A percentile compares a stretch with the other conserved stretches of the same genome.
Evolutionary conservation across 53 echinoderm and acorn worm species (phyloP).

Genomic region (Mesocentrotus franciscanus): DNA sequence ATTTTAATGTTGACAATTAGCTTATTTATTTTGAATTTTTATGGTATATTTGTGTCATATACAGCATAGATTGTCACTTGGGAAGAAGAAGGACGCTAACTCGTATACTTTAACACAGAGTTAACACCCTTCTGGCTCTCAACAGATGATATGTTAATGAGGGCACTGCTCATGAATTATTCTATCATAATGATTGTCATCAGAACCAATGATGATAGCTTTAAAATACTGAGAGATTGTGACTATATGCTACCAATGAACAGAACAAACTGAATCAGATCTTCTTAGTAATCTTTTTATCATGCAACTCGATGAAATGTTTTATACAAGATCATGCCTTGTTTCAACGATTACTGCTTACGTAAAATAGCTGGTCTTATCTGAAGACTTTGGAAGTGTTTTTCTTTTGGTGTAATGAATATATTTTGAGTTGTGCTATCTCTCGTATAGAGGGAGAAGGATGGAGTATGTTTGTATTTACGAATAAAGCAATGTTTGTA

Average conservation of each 20-base stretch:
- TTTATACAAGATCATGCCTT: conserved; percentile 61
- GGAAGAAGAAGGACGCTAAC: too few species aligned
- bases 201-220: neutral
- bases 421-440: conserved; percentile 29
- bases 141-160: neutral
- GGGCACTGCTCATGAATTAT: neutral
- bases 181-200: neutral
- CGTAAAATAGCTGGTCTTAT: conserved; percentile 37
- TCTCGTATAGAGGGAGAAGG: neutral
- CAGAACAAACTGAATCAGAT: conserved; percentile 10
- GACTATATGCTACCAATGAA: neutral
- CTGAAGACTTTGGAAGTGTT: neutral
- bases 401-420: conserved; percentile 11
- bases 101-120: neutral
- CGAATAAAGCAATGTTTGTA: conserved; percentile 62
- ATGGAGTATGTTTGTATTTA: conserved; percentile 58
- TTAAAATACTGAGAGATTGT: neutral
- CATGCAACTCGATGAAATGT: conserved; percentile 63
- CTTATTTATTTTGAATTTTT: conserved; percentile 54
- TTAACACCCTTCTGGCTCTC: neutral
- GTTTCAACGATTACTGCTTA: neutral
- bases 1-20: neutral
- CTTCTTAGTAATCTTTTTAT: conserved; percentile 33
- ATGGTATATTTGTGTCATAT: neutral
- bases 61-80: neutral